Conservation (phyloP, 1,140 invertebrate species). For the Wasmannia auropunctata region DNA sequence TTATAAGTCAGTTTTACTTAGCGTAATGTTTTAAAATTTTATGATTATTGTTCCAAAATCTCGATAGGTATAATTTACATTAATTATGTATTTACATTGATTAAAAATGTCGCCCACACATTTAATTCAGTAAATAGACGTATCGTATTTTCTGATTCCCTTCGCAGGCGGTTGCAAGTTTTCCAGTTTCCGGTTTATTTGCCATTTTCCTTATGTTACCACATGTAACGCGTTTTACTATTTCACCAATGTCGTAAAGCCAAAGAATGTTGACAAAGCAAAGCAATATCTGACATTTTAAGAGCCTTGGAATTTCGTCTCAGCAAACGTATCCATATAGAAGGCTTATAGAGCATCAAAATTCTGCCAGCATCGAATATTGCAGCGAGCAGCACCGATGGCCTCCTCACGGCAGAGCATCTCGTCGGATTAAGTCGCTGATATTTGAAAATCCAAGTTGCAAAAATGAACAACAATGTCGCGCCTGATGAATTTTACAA, state of each 20-base stretch:
- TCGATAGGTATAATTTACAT: not conserved
- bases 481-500: not conserved
- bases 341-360: not conserved
- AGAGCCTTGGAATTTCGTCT: not conserved
- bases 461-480: not conserved
- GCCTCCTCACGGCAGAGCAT: not conserved
- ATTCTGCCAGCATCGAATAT: conserved; percentile 16
- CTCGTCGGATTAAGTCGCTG: not conserved
- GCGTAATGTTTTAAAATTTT: not conserved
- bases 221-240: conserved; percentile 3
- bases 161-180: not conserved
- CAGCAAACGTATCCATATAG: not conserved
- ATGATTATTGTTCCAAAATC: not conserved
- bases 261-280: conserved; percentile 2
- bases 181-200: not conserved
- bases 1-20: not conserved
- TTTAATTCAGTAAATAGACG: not conserved
- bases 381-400: not conserved
- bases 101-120: not conserved
- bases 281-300: conserved; percentile 29
- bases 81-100: not conserved
- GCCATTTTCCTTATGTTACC: not conserved
- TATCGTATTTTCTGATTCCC: not conserved
- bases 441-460: not conserved
- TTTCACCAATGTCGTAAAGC: not conserved